A percentile compares a stretch with the other conserved stretches of the same genome.
phyloP scores from a whole-genome alignment of 92 coral and sea anemone species.

The Phymanthus crucifer region DNA sequence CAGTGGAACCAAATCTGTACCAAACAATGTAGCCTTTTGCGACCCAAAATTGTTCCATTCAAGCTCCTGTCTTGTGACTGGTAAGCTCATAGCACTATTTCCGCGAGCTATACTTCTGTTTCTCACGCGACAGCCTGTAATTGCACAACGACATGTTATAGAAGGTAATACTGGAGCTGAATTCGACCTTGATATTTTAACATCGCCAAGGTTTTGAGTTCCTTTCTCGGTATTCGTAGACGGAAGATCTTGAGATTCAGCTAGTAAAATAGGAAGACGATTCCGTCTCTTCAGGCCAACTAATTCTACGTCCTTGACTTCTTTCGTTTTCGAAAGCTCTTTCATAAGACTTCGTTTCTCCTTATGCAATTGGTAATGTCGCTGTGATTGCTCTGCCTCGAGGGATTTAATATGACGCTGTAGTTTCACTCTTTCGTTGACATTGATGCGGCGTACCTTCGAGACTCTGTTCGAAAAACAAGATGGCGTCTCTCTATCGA shows the following conservation, averaged over 20 bases:
- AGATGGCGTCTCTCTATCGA: conserved; percentile 66
- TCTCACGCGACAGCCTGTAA: conserved; percentile 29
- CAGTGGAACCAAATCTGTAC: neutral
- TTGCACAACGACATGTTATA: conserved; percentile 35
- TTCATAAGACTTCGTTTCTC: conserved; percentile 51
- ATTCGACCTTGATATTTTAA: conserved; percentile 19
- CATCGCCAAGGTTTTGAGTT: neutral
- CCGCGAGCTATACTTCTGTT: conserved; percentile 11
- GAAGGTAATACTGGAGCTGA: conserved; percentile 33
- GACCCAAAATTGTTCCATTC: neutral
- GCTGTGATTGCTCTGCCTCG: conserved; percentile 47
- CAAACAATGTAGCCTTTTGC: neutral
- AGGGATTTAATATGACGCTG: conserved; percentile 47
- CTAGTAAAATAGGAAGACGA: conserved; percentile 15
- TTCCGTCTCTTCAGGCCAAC: conserved; percentile 55
- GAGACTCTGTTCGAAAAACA: conserved; percentile 74
- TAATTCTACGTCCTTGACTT: conserved; percentile 39
- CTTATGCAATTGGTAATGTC: conserved; percentile 51
- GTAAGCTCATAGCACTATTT: conserved; percentile 21
- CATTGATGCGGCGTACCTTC: conserved; percentile 67
- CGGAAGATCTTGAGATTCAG: neutral
- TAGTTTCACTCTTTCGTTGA: conserved; percentile 60
- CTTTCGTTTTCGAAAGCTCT: conserved; percentile 47
- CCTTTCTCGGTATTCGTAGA: neutral
- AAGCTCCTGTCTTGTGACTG: conserved; percentile 24